Base-by-base conservation (phyloP, 2,113 vertebrate genomes). In the Noturus placidus region DNA sequence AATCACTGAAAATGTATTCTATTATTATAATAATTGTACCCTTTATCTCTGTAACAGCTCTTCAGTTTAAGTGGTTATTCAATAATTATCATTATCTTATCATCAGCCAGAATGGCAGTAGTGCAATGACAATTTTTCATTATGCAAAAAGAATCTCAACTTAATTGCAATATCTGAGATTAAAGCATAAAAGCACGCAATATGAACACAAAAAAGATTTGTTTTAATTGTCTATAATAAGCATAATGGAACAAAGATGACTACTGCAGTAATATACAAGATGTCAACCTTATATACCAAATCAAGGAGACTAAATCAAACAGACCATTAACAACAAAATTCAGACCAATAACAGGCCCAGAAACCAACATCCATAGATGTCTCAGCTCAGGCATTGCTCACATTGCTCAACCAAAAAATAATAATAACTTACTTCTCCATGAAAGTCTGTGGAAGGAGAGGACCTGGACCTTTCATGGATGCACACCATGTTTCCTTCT, bases 401-500 rank as follows among this genome's bases (percentile, higher is more conserved):
- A 38, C 1, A n/a, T n/a, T 72, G n/a, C 8, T 1, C 1, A 46
- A 46, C 7, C 46, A 79, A 30, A n/a, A 6, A 82, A 54, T 9
- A 2, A 46, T 46, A 69, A 54, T 17, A 42, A 56, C 85, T 92
- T 88, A 99, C 98, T 96, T 96, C 95, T 57, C 92, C 87, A 35
- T 96, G 94, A 88, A 97, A 95, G 61, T 98, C 97, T 8, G 96
- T 94, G 81, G 97, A 97, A 0, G 97, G 97, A 0, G 97, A 99
- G 0, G 98, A 99, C 70, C 96, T 93, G 52, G 97, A 97, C 69
- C 97, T 92, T 89, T 96, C 97, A 0, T 99, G 98, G 14, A 95
- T 38, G 30, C 95, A 97, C 6, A 91, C 89, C 0, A 92, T 20
- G 86, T 91, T 93, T 2, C 86, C 92, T 5, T 95, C 95, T 46